Evolutionary conservation across 2,797 vertebrate species (phyloP).

Genomic region (Moxostoma hubbsi): DNA sequence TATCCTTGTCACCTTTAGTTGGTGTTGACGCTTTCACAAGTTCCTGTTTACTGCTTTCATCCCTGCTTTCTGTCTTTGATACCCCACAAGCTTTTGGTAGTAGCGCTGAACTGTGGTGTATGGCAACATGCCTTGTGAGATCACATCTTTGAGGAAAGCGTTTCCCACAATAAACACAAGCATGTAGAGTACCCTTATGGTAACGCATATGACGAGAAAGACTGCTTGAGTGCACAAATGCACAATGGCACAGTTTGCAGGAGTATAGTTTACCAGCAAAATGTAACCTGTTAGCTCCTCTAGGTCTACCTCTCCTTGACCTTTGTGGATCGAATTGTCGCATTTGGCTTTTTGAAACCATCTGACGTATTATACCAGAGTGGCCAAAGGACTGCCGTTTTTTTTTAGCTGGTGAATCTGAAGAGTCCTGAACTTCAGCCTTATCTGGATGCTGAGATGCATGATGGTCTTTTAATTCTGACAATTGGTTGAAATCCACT

Average conservation of each 20-base stretch:
- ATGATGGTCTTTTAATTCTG: constrained; percentile 78
- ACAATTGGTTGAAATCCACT: constrained; percentile 74
- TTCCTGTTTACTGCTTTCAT: constrained; percentile 56
- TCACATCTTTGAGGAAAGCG: constrained; percentile 82
- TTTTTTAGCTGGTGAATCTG: constrained; percentile 11
- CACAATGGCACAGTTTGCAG: constrained; percentile 80
- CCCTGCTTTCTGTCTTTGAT: constrained; percentile 46
- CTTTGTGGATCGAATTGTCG: constrained; percentile 49
- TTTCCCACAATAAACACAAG: constrained; percentile 77
- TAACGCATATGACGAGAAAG: constrained; percentile 83
- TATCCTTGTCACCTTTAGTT: constrained; percentile 46
- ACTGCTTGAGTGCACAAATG: constrained; percentile 84
- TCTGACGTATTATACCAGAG: constrained; percentile 51
- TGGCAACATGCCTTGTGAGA: constrained; percentile 76
- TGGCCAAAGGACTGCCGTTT: constrained; percentile 40
- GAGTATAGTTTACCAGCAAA: constrained; percentile 74
- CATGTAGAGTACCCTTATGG: constrained; percentile 83
- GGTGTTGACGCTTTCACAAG: constrained; percentile 23
- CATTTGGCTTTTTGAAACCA: constrained; percentile 52
- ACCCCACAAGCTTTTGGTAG: constrained; percentile 65
- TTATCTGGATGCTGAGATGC: constrained; percentile 62
- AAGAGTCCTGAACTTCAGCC: constrained; percentile 19
- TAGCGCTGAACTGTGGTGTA: constrained; percentile 78
- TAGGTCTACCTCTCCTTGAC: constrained; percentile 61
- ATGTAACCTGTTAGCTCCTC: constrained; percentile 64